Evolutionary conservation across 2,113 vertebrate genomes (phyloP).

Genomic region (Megaceryle torquata): DNA sequence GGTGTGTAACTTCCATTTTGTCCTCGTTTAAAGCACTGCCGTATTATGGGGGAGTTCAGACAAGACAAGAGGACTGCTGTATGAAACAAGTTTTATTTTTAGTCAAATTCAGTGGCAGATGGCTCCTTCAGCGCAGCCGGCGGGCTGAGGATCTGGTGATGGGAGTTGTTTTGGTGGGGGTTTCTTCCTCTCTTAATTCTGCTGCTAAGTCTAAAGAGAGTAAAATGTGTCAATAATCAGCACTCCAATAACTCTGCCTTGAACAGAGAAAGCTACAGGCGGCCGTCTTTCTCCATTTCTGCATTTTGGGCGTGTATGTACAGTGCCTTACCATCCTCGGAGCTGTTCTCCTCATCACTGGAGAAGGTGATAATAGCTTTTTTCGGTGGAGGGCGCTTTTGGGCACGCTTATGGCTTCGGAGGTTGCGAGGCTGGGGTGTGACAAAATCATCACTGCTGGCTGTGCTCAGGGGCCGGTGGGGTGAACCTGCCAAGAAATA

Average conservation of each 20-base stretch:
- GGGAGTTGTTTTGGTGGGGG: constrained; percentile 90
- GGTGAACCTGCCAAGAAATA: neutral
- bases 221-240: neutral
- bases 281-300: neutral
- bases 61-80: neutral
- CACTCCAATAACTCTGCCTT: neutral
- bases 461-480: constrained; percentile 13
- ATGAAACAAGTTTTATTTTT: constrained; percentile 12
- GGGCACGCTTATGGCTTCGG: neutral
- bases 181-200: constrained; percentile 86
- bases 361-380: constrained; percentile 82
- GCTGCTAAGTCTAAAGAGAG: constrained; percentile 68
- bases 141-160: constrained; percentile 83
- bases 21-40: neutral
- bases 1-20: neutral
- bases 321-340: constrained; percentile 4
- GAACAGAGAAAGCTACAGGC: neutral
- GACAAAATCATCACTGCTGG: constrained; percentile 69
- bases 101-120: neutral
- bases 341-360: constrained; percentile 86
- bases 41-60: neutral
- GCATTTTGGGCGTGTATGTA: rapidly evolving
- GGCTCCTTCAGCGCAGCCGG: constrained; percentile 51
- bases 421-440: constrained; percentile 71
- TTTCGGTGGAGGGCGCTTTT: constrained; percentile 45